Base-by-base conservation (phyloP, 2,797 vertebrate genomes). In the Smutsia temminckii region DNA sequence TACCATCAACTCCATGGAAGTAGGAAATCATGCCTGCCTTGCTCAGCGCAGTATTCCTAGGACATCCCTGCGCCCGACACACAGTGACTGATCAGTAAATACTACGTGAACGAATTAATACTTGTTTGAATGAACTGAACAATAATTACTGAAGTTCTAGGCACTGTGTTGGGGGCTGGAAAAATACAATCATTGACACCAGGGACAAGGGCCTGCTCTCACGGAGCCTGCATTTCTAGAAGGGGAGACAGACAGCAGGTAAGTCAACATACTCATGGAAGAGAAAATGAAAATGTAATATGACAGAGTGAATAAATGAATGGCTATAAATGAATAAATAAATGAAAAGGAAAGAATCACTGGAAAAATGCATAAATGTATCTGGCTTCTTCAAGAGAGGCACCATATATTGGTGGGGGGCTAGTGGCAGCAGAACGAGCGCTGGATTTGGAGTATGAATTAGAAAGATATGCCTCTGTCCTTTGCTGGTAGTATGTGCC, bases 71-170 rank as follows among this genome's bases (percentile, higher is more conserved):
- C 64, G 29, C 23, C 34, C 71, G 13, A 11, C 13, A 27, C 20
- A 37, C 14, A 57, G 42, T n/a, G 75, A 25, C 37, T 63, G 37
- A 17, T 86, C 59, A 59, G 37, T 78, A n/a, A 71, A 49, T 71
- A 53, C 3, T 69, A n/a, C 80, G 8, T 32, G 21, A 75, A 78
- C 61, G 40, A 57, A 63, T 75, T 42, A 51, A 51, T 66, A 63
- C 55, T 91, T 77, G 25, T 61, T 96, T 93, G 74, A 90, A 63
- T 89, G 42, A 72, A 57, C 55, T 91, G n/a, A 91, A 81, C 49
- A 74, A 32, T 57, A 94, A 90, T 83, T 75, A 57, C 21, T 29
- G 46, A 79, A 79, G 49, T 93, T 79, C 66, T 61, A 80, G 57
- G 66, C 27, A 91, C 32, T 75, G 21, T 85, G 34, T 88, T 10